Evolutionary conservation across 2,888 invertebrate species (phyloP).

Genomic region (Caenorhabditis afra): DNA sequence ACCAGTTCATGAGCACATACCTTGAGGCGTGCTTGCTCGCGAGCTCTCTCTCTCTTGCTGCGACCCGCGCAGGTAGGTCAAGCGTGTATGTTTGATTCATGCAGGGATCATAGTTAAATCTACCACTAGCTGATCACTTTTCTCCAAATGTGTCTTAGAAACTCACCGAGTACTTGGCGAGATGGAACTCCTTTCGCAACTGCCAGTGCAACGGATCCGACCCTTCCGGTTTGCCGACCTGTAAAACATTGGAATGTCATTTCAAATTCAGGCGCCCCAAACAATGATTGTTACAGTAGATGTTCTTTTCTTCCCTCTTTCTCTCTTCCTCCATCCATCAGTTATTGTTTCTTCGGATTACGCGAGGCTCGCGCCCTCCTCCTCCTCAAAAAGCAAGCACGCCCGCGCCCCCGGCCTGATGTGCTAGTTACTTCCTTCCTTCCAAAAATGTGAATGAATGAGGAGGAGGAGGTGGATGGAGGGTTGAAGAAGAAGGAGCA

Average conservation of each 20-base stretch:
- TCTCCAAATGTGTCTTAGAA: not conserved
- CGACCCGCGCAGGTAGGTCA: not conserved
- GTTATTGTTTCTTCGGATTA: no score
- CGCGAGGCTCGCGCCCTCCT: no score
- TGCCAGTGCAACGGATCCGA: constrained; percentile 70
- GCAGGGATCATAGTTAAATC: not conserved
- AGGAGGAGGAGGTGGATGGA: no score
- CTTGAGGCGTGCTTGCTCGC: constrained; percentile 10
- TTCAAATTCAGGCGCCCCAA: no score
- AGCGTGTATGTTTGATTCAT: constrained; percentile 7
- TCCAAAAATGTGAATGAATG: no score
- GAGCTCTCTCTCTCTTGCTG: constrained; percentile 2
- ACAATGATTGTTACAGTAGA: not conserved
- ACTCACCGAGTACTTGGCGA: constrained; percentile 70
- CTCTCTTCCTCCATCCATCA: not conserved
- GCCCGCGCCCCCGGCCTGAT: no score
- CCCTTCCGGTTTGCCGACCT: constrained; percentile 43
- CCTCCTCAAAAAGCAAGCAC: no score
- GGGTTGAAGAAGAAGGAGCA: no score
- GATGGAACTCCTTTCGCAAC: constrained; percentile 70
- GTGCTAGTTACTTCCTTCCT: no score
- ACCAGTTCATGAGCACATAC: constrained; percentile 34
- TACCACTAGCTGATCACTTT: no score
- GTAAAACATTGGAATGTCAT: constrained; percentile 5
- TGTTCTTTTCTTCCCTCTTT: not conserved